A percentile compares a stretch with the other conserved stretches of the same genome.
Conservation (phyloP, 1,140 invertebrate species). For the Euwallacea fornicatus region DNA sequence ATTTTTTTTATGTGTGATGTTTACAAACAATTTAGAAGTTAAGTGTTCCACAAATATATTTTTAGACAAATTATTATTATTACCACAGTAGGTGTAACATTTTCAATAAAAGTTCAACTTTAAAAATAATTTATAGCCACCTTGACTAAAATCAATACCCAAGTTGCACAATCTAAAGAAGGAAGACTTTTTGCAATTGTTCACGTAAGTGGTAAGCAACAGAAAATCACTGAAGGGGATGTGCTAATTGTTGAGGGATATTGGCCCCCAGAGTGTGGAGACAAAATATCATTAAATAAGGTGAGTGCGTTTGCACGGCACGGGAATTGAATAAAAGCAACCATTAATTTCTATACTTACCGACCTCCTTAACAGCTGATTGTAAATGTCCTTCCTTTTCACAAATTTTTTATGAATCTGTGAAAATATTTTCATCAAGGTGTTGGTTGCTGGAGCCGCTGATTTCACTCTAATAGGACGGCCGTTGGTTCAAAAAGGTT, state of each 20-base stretch:
- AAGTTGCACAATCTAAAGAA: conserved; percentile 58
- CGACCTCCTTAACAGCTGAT: too few relatives aligned
- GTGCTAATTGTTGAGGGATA: conserved; percentile 79
- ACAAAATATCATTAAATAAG: conserved; percentile 84
- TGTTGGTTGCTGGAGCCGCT: conserved; percentile 76
- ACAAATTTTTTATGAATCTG: too few relatives aligned
- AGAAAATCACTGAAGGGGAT: conserved; percentile 85
- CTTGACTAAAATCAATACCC: conserved; percentile 60
- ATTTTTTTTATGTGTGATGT: too few relatives aligned
- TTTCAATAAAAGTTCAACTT: neutral
- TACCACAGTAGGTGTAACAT: neutral
- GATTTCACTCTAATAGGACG: conserved; percentile 86
- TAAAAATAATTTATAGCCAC: conserved; percentile 37
- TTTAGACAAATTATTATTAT: too few relatives aligned
- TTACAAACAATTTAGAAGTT: too few relatives aligned
- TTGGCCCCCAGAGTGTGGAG: conserved; percentile 82
- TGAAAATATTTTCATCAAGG: conserved; percentile 50
- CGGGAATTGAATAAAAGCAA: neutral
- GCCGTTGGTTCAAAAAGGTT: conserved; percentile 74
- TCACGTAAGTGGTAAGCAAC: conserved; percentile 80
- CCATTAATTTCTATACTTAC: conserved; percentile 4
- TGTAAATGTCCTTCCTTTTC: too few relatives aligned
- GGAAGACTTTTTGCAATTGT: conserved; percentile 87
- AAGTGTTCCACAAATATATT: too few relatives aligned
- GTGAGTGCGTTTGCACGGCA: conserved; percentile 53